phyloP scores from a whole-genome alignment of 92 coral and sea anemone species.

The Hydrozoanthus gracilis region DNA sequence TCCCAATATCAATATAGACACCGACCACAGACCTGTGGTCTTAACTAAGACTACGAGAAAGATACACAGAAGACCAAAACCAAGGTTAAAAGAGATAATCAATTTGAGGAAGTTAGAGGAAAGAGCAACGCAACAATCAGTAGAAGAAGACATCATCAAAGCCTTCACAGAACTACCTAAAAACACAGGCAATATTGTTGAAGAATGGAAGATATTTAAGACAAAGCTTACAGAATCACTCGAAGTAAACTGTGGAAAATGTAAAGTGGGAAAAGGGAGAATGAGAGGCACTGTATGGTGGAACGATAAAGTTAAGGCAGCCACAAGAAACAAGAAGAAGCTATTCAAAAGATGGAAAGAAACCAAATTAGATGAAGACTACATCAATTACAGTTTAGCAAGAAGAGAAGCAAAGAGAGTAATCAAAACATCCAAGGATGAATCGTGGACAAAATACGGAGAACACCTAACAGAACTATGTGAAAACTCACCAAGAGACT shows the following conservation, averaged over 20 bases:
- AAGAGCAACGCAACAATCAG: neutral
- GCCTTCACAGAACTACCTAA: neutral
- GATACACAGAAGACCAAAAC: neutral
- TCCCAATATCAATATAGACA: neutral
- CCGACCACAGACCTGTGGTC: constrained; percentile 15
- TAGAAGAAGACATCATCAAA: neutral
- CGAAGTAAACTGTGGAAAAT: neutral
- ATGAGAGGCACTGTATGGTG: constrained; percentile 20
- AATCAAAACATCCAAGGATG: neutral
- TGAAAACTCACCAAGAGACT: neutral
- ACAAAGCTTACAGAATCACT: neutral
- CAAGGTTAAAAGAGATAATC: neutral
- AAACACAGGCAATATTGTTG: neutral
- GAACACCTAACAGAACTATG: neutral
- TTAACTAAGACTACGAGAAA: too few relatives aligned
- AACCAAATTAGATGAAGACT: neutral
- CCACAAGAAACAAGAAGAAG: neutral
- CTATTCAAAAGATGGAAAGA: neutral
- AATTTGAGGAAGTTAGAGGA: neutral
- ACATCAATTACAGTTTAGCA: neutral
- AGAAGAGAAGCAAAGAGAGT: constrained; percentile 3
- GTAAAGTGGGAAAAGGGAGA: neutral
- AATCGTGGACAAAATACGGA: neutral
- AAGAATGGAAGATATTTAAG: constrained; percentile 11
- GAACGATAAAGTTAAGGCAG: neutral